Evolutionary conservation across 2,113 vertebrate genomes (phyloP).

Genomic region (Catagonus wagneri): DNA sequence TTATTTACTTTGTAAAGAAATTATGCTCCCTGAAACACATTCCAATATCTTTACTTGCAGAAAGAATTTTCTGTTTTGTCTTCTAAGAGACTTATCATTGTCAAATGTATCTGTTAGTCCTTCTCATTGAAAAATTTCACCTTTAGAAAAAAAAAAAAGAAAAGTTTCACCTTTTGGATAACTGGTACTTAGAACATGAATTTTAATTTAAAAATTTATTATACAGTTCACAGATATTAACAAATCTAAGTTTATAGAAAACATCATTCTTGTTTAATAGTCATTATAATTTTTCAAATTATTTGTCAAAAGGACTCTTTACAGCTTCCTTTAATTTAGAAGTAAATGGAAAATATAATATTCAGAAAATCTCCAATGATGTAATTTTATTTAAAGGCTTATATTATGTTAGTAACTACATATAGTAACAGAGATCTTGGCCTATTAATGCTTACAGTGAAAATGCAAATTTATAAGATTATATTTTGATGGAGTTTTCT

Average conservation of each 20-base stretch:
- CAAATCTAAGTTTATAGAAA: slow-evolving; percentile 9
- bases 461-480: neutral
- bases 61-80: neutral
- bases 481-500: neutral
- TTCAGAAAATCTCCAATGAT: neutral
- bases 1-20: neutral
- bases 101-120: neutral
- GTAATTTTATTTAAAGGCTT: neutral
- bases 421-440: neutral
- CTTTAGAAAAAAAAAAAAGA: too few species aligned
- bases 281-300: neutral
- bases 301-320: neutral
- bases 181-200: neutral
- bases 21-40: neutral
- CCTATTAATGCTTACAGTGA: neutral
- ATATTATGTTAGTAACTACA: neutral
- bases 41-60: neutral
- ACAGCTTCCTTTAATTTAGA: neutral
- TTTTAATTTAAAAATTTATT: neutral
- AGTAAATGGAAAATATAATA: neutral
- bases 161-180: neutral
- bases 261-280: neutral
- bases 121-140: neutral
- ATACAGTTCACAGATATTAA: too few species aligned
- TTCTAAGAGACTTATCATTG: neutral